These are phyloP conservation scores for Sebastes schlegelii DNA, from an alignment of 2,113 vertebrate genomes.

Conservation along the genomic window DNA sequence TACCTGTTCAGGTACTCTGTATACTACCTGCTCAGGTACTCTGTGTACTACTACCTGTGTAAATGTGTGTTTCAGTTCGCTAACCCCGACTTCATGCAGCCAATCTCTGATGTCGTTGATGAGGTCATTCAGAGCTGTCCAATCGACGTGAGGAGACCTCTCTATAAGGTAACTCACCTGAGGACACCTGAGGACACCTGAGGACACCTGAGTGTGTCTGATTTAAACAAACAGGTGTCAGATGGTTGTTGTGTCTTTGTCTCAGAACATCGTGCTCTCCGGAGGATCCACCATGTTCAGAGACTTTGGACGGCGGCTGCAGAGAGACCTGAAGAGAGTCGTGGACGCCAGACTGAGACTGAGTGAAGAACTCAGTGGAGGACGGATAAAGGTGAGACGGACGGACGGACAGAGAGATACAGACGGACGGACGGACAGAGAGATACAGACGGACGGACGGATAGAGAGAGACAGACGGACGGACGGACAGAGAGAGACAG, in stretches of 20 bases:
- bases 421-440: no score
- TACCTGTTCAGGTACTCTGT: no score
- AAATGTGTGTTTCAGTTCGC: slow-evolving; percentile 54
- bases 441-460: no score
- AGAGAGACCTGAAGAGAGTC: slow-evolving; percentile 88
- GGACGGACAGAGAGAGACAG: no score
- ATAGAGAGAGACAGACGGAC: no score
- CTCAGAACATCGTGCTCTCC: slow-evolving; percentile 66
- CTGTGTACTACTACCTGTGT: background rate
- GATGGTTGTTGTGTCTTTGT: background rate
- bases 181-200: background rate
- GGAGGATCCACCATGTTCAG: slow-evolving; percentile 84
- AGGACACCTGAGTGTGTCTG: no score
- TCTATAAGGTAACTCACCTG: slow-evolving; percentile 52
- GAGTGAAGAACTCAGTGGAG: slow-evolving; percentile 94
- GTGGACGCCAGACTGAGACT: slow-evolving; percentile 94
- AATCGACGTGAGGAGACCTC: slow-evolving; percentile 62
- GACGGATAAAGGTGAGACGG: slow-evolving; percentile 68
- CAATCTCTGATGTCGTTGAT: slow-evolving; percentile 62
- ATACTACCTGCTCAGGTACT: no score
- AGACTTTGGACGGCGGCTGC: slow-evolving; percentile 91
- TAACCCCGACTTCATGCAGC: slow-evolving; percentile 69
- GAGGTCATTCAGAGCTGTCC: slow-evolving; percentile 70
- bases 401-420: background rate
- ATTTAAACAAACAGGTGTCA: no score